Base-by-base conservation (phyloP, 23 tunicate genomes). In the Ascidia mentula region DNA sequence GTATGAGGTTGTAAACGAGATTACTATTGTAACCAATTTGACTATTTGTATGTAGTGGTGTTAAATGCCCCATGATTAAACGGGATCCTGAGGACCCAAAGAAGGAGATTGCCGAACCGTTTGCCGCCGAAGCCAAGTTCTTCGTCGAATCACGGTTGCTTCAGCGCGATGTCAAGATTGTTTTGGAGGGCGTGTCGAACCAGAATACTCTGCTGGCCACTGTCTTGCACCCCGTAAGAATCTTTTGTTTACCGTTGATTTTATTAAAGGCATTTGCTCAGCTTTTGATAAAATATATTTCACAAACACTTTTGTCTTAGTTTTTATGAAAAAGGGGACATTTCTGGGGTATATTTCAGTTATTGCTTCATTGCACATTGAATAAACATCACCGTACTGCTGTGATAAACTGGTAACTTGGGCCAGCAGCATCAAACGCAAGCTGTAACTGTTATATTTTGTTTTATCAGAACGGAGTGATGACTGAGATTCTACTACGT, bases 101-200 rank as follows among this genome's bases (percentile, higher is more conserved):
- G 77, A 93, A 93, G 60, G 99, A 95, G 76, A 83, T 59, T 26
- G 84, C 87, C 0, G 98, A 93, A 42, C 93, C 94, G 30, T 95
- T 73, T 77, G 96, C 95, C 18, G 96, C 95, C 32, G 89, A 89
- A 37, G 96, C 99, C 31, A 95, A 90, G 46, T 95, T 89, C 75
- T 89, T 86, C 73, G 99, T 90, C 36, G 99, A 95, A 65, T 90
- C 99, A 5, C 83, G 96, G 7, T 77, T 95, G 30, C 96, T 95
- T 22, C 89, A 90, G 36, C 78, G 95, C 0, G 99, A 95, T 40
- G 87, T 90, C 9, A 79, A 89, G 81, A 74, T 95, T 32, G 73
- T 86, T 0, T 70, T 95, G 45, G 99, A 95, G 53, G 99, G 99
- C 40, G 99, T 95, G 32, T 90, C 99, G 40, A 93, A 93, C 59